Conservation (phyloP, 2,797 vertebrate species). For the Tragopan temminckii region DNA sequence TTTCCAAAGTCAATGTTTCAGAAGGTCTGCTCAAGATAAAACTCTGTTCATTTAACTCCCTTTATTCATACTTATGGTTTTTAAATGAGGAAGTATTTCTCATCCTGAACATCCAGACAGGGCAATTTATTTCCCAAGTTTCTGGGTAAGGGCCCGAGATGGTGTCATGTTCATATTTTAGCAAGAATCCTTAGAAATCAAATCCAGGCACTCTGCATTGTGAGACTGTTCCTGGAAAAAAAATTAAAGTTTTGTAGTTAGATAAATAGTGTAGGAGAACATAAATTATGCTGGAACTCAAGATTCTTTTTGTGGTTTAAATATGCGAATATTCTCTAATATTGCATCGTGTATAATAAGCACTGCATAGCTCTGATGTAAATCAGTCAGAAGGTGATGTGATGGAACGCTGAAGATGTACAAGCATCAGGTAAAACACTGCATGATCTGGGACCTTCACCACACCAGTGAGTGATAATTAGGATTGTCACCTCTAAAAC, state of each 20-base stretch:
- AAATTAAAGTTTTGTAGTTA: neutral
- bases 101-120: neutral
- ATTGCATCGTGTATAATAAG: neutral
- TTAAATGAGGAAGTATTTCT: constrained; percentile 15
- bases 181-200: constrained; percentile 22
- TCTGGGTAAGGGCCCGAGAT: constrained; percentile 2
- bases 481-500: constrained; percentile 60
- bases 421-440: neutral
- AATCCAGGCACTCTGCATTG: neutral
- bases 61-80: constrained; percentile 2
- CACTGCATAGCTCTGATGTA: neutral
- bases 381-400: neutral
- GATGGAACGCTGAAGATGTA: neutral
- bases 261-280: neutral
- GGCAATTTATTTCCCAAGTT: constrained; percentile 34
- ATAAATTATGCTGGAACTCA: neutral
- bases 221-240: constrained; percentile 2
- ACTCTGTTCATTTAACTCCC: neutral
- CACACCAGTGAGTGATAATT: constrained; percentile 2
- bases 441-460: neutral
- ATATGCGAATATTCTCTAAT: neutral
- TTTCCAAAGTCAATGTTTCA: neutral
- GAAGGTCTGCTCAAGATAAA: neutral
- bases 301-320: neutral
- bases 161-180: constrained; percentile 8